Base-by-base conservation (phyloP, 1,140 invertebrate species). In the Diabrotica undecimpunctata region DNA sequence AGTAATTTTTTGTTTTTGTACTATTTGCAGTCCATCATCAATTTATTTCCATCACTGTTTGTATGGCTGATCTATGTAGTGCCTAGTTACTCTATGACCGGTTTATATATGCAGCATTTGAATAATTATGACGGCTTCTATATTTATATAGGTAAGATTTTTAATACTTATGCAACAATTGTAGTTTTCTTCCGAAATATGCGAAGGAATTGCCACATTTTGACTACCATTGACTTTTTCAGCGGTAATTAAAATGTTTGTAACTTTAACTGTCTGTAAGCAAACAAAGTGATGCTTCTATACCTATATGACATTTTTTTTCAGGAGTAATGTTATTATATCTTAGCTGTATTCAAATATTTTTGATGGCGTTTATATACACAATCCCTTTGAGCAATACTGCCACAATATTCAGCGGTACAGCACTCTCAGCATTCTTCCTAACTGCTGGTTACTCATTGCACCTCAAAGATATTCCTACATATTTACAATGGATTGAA, bases 31-130 rank as follows among this genome's bases (percentile, higher is more conserved):
- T 78, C 85, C 6, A 65, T 86, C 7, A 85, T 85, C 71, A 85
- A 83, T 66, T 73, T 88, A 36, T 80, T 85, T 68, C 85, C 88
- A 7, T 86, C 88, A 57, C 79, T 79, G 66, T 86, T 84, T 58
- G 85, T 93, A 6, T 94, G 91, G 82, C 70, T 94, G 59, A 88
- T 90, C 0, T 95, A 92, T 75, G 75, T 94, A 14, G 86, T 94
- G 36, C 94, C 94, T 12, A 92, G 91, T 10, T 96, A 93, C 75
- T 91, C 91, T 13, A 95, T 96, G 93, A 89, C 90, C 8, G 92
- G 93, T 0, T 80, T 95, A 0, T 87, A 87, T 61, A 85, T 86
- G 66, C 87, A 89, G 71, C 80, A 84, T 12, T 81, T 82, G 36
- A 83, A 81, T 64, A 85, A 87, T 65, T 84, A 84, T 57, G 85